Percentiles rank a stretch among this genome's conserved stretches.
phyloP scores from a whole-genome alignment of 1,140 invertebrate genomes.

The Euwallacea similis region DNA sequence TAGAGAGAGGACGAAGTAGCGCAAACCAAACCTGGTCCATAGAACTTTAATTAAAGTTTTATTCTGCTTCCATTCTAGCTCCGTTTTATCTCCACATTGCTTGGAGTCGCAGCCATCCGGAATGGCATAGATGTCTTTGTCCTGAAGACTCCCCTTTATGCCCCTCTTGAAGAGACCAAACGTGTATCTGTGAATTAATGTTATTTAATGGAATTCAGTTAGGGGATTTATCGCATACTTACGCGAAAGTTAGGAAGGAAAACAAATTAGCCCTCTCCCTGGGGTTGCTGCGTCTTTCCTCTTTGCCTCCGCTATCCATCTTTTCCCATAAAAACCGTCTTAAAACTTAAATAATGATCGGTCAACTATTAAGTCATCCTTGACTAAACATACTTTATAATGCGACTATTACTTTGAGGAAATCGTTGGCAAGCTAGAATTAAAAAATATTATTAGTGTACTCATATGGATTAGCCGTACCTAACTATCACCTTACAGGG shows the following conservation, averaged over 20 bases:
- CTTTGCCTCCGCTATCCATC: constrained; percentile 34
- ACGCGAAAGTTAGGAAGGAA: constrained; percentile 39
- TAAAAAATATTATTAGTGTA: too few species aligned
- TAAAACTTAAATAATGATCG: too few species aligned
- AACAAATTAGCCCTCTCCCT: constrained; percentile 37
- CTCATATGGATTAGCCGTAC: too few species aligned
- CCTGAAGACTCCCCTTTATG: constrained; percentile 39
- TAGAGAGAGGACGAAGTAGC: constrained; percentile 32
- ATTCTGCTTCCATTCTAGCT: constrained; percentile 42
- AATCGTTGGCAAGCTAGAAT: too few species aligned
- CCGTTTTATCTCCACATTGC: constrained; percentile 41
- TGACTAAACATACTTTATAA: too few species aligned
- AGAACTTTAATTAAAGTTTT: constrained; percentile 34
- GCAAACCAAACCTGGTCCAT: constrained; percentile 34
- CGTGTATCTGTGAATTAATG: constrained; percentile 35
- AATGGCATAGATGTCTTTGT: constrained; percentile 45
- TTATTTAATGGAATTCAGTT: background rate
- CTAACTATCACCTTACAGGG: too few species aligned
- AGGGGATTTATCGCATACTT: constrained; percentile 12
- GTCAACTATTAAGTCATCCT: too few species aligned
- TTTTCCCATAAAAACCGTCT: too few species aligned
- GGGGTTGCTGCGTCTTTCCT: constrained; percentile 35
- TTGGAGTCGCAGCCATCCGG: constrained; percentile 40
- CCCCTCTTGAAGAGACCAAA: constrained; percentile 41
- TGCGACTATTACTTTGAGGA: too few species aligned